phyloP scores from a whole-genome alignment of 64 coral and sea anemone species.

The Orbicella faveolata region DNA sequence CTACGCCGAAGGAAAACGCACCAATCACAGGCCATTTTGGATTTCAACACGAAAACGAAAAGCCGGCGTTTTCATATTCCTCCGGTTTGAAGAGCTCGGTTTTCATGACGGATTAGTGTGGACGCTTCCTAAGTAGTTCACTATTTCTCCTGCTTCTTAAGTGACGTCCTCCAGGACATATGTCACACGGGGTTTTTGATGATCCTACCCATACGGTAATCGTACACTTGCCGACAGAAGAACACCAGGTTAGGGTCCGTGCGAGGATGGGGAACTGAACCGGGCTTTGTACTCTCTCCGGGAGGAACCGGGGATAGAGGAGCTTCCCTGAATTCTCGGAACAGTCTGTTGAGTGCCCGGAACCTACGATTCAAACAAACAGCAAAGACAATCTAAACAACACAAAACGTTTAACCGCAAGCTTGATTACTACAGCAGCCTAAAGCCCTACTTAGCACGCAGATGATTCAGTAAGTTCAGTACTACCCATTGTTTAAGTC shows the following conservation, averaged over 20 bases:
- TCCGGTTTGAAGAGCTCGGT: no score
- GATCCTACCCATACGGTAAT: slow-evolving; percentile 93
- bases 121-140: neutral
- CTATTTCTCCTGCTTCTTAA: neutral
- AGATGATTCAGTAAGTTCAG: no score
- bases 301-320: slow-evolving; percentile 86
- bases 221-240: slow-evolving; percentile 98
- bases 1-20: no score
- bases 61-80: no score
- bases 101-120: neutral
- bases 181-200: slow-evolving; percentile 89
- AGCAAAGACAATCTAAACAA: neutral
- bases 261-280: slow-evolving; percentile 73
- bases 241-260: slow-evolving; percentile 92
- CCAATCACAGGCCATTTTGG: no score
- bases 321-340: slow-evolving; percentile 73
- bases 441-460: no score
- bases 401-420: neutral
- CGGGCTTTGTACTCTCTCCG: slow-evolving; percentile 75
- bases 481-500: no score
- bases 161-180: neutral
- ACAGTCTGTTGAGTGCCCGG: slow-evolving; percentile 80
- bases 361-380: slow-evolving; percentile 35
- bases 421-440: no score
- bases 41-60: no score